phyloP scores from a whole-genome alignment of 2,888 invertebrate species.

The Cataglyphis livida region DNA sequence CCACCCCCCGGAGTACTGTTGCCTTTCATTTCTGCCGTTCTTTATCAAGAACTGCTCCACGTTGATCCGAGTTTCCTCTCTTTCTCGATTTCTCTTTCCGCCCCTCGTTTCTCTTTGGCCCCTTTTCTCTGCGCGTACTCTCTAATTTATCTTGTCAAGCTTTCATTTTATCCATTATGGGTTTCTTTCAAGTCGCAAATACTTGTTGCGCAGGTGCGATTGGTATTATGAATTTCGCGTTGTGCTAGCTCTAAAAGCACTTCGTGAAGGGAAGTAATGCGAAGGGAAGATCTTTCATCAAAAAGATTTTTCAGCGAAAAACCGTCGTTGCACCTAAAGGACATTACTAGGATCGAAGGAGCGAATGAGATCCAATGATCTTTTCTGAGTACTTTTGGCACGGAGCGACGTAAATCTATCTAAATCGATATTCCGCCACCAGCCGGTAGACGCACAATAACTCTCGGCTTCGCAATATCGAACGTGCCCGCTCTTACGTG shows the following conservation, averaged over 20 bases:
- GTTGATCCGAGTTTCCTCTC: slow-evolving; percentile 47
- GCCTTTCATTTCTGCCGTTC: slow-evolving; percentile 46
- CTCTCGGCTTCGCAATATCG: slow-evolving; percentile 63
- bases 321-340: background rate
- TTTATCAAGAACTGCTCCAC: slow-evolving; percentile 34
- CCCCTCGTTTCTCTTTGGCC: slow-evolving; percentile 1
- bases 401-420: slow-evolving; percentile 22
- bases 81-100: slow-evolving; percentile 25
- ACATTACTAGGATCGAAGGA: background rate
- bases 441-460: slow-evolving; percentile 42
- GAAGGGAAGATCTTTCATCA: background rate
- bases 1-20: slow-evolving; percentile 41
- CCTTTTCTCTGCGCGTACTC: background rate
- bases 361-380: background rate
- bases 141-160: slow-evolving; percentile 52
- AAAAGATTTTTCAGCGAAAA: background rate
- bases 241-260: slow-evolving; percentile 17
- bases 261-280: background rate
- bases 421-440: slow-evolving; percentile 35
- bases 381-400: slow-evolving; percentile 22
- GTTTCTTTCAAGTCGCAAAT: slow-evolving; percentile 37
- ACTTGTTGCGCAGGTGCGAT: slow-evolving; percentile 49
- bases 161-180: slow-evolving; percentile 49
- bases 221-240: slow-evolving; percentile 45
- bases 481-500: slow-evolving; percentile 50